Evolutionary conservation across 2,113 vertebrate genomes (phyloP).

Genomic region (Caloenas nicobarica): DNA sequence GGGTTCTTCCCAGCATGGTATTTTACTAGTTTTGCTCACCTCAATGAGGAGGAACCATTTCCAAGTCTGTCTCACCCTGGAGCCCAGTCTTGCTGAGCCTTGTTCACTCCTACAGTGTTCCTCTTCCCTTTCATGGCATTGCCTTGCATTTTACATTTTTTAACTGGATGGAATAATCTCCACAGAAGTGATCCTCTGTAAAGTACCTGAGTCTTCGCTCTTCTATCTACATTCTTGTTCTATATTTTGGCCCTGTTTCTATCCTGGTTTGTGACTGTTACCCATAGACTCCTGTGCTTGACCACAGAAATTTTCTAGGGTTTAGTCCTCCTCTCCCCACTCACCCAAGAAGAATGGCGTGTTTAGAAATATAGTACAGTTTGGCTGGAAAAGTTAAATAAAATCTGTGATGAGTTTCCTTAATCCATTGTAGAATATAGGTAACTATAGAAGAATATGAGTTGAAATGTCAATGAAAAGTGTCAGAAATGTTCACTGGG

Average conservation of each 20-base stretch:
- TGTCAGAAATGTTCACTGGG: background rate
- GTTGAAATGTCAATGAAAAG: conserved; percentile 1
- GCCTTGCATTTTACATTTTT: background rate
- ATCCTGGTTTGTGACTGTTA: background rate
- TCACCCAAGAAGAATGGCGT: background rate
- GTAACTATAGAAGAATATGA: background rate
- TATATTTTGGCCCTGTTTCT: background rate
- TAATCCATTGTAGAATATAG: background rate
- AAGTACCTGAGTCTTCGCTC: background rate
- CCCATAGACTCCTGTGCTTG: background rate
- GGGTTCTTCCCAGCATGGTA: background rate
- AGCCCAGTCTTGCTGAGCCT: background rate
- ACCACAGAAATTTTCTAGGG: background rate
- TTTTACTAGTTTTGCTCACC: background rate
- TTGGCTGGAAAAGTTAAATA: background rate
- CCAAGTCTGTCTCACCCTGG: background rate
- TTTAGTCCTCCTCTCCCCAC: background rate
- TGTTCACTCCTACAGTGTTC: background rate
- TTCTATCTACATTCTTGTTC: background rate
- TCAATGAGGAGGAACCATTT: background rate
- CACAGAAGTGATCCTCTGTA: background rate
- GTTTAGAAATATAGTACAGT: background rate
- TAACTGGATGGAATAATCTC: background rate
- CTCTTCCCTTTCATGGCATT: background rate
- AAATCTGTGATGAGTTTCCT: background rate